Base-by-base conservation (phyloP, 1,140 invertebrate species). In the Trichonephila clavata region DNA sequence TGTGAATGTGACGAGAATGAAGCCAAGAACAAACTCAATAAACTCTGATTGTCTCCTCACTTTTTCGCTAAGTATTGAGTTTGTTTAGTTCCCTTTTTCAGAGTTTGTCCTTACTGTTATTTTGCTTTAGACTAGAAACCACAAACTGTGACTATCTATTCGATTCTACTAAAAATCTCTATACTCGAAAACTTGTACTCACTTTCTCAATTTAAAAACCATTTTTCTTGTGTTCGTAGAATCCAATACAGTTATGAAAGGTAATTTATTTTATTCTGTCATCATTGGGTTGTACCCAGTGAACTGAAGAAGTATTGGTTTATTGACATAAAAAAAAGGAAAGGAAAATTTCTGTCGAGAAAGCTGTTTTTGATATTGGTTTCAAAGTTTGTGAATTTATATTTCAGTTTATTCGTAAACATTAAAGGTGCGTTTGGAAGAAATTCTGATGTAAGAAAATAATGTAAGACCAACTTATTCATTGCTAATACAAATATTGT, bases 1-100 rank as follows among this genome's bases (percentile, higher is more conserved):
- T 84, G 83, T 24, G n/a, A 77, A 39, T 32, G 71, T 77, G 32
- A 77, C 71, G 71, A 39, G 71, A 77, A 77, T 77, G 21, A 84
- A 50, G 83, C 32, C 43, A 21, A 59, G 57, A 59, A 84, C 83
- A 84, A 84, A 84, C 57, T 84, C 50, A 84, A 84, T 57, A 84
- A 84, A 57, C 57, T 27, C 83, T 84, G 83, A 84, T 84, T 84
- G 83, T 60, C n/a, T 84, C 57, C 21, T 27, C n/a, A 57, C 43
- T 60, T 59, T 57, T 84, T 84, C 16, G 16, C 57, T 27, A 60
- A 84, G n/a, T 84, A 84, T 84, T 24, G 83, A 60, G 83, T 84
- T 84, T 84, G 57, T 84, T 84, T 84, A 27, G 83, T n/a, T 77
- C 39, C 83, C 24, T 27, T 21, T 84, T 84, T 14, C 83, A 21